Evolutionary conservation across 2,797 vertebrate genomes (phyloP), one percentile per base, ranked within the genome.

Genomic region (Pempheris klunzingeri): DNA sequence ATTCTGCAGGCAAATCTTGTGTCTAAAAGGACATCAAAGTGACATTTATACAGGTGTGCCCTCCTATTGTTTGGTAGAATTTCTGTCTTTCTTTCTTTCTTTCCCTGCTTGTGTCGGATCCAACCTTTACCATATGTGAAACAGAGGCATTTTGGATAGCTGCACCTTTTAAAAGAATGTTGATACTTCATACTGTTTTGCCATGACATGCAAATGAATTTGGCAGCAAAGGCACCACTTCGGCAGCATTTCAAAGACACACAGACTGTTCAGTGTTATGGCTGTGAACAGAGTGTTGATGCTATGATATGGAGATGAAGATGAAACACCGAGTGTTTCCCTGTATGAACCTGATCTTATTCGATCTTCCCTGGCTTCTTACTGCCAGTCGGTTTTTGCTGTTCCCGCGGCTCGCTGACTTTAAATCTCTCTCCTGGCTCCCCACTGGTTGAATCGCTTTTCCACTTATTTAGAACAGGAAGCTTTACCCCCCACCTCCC

Each of bases 171-270:
- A 81, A 76, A 57, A 72, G 62, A 70, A 79, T 82, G 66, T 73
- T 70, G 39, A 74, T 82, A 34, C 44, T 71, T 32, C 36, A 69
- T 82, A 84, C 63, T 78, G 67, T 71, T 80, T 84, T 68, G 60
- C 69, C 58, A 24, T 52, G 74, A 71, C 72, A 39, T 82, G 64
- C 47, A 74, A 71, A 81, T 78, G 38, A 57, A 50, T 66, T 60
- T 87, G 87, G 77, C 80, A 78, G 75, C 2, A 8, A 24, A 65
- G 54, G 43, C 53, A 38, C 47, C 79, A 44, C 76, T 76, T 82
- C 64, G 60, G 80, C 82, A 70, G 65, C 47, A 5, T 72, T 86
- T 85, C 75, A 85, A 81, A 80, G 54, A 74, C 14, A 39, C 26
- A 8, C 73, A 75, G 69, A 70, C 46, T 52, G 68, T 53, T 85